Evolutionary conservation across 2,113 vertebrate genomes (phyloP).

Genomic region (Malurus cyaneus): DNA sequence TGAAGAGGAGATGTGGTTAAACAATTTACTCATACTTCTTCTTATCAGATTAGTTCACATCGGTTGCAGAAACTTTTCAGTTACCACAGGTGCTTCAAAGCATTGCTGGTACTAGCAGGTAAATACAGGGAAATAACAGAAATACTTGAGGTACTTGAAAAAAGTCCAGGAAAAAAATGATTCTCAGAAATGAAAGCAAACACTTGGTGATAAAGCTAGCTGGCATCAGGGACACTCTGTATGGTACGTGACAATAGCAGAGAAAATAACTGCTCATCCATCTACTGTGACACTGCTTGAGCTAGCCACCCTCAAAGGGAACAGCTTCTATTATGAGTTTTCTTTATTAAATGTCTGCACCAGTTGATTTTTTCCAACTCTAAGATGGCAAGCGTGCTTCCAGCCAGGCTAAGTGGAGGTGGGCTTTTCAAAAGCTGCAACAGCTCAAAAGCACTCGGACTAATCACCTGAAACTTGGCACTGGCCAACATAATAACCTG

Average conservation of each 20-base stretch:
- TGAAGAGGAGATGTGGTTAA: background rate
- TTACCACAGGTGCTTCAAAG: background rate
- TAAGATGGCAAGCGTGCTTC: background rate
- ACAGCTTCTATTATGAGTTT: background rate
- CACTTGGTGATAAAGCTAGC: background rate
- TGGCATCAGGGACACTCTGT: background rate
- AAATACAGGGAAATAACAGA: background rate
- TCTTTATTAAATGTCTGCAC: background rate
- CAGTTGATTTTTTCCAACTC: background rate
- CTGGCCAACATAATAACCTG: background rate
- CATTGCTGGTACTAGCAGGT: background rate
- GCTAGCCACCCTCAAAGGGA: background rate
- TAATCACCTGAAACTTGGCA: background rate
- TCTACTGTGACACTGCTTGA: background rate
- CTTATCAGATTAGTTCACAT: background rate
- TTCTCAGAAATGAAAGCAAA: background rate
- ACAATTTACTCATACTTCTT: background rate
- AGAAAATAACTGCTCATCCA: background rate
- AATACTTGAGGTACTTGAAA: background rate
- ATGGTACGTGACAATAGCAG: background rate
- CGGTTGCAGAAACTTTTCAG: background rate
- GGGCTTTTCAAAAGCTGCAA: background rate
- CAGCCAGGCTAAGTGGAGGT: background rate
- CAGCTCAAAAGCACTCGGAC: background rate
- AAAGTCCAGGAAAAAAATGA: background rate